A percentile compares a stretch with the other conserved stretches of the same genome.
Conservation (phyloP, 35 echinoderm and acorn worm species). For the Antedon bifida region DNA sequence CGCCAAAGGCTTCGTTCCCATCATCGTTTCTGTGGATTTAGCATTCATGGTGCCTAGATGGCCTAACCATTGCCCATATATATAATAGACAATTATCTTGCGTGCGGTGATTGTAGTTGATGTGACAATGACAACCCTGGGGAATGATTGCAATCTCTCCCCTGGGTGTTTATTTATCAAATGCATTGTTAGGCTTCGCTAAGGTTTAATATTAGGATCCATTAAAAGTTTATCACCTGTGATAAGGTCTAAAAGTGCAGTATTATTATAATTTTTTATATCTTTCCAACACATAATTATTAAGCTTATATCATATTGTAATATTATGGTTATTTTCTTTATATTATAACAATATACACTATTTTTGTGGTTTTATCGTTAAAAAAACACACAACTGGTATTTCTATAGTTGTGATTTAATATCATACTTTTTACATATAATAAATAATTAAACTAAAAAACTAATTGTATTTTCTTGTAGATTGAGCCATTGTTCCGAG, state of each 20-base stretch:
- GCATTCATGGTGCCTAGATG: neutral
- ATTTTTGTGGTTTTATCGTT: too few species aligned
- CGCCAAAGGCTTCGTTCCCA: too few species aligned
- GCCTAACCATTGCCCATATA: neutral
- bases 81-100: neutral
- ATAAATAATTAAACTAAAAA: too few species aligned
- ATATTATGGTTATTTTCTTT: too few species aligned
- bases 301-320: too few species aligned
- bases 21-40: too few species aligned
- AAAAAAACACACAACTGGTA: too few species aligned
- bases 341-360: too few species aligned
- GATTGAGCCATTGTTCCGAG: conserved; percentile 27
- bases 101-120: neutral
- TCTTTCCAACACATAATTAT: neutral
- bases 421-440: too few species aligned
- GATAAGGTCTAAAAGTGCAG: neutral
- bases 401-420: too few species aligned
- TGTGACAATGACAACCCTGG: neutral
- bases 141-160: neutral
- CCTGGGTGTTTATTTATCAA: neutral
- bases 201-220: neutral
- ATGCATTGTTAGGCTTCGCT: neutral
- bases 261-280: neutral
- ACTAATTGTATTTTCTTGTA: neutral
- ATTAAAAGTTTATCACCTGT: neutral